Percentiles rank a stretch among this genome's conserved stretches.
phyloP scores from a whole-genome alignment of 1,140 invertebrate species.

The Scylla paramamosain region DNA sequence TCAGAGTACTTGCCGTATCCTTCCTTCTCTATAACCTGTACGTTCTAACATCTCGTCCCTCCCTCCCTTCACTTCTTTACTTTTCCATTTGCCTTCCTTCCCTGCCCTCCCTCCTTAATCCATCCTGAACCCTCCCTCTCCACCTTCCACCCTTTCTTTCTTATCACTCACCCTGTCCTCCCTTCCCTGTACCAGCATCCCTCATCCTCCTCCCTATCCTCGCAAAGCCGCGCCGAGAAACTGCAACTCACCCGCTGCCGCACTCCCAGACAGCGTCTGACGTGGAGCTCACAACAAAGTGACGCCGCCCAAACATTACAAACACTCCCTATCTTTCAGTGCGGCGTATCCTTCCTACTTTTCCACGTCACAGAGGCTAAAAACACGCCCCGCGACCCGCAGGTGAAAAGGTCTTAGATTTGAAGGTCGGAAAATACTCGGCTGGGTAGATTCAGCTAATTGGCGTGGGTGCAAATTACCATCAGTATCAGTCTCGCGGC shows the following conservation, averaged over 20 bases:
- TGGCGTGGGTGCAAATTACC: not conserved
- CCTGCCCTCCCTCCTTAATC: too few relatives aligned
- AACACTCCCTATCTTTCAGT: not conserved
- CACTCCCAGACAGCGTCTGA: not conserved
- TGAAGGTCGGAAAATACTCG: not conserved
- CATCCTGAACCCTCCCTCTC: too few relatives aligned
- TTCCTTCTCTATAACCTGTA: too few relatives aligned
- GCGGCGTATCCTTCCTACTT: not conserved
- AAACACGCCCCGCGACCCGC: not conserved
- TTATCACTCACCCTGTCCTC: not conserved
- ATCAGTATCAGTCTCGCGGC: not conserved
- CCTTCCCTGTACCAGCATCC: not conserved
- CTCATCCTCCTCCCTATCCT: not conserved
- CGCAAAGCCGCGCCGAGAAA: not conserved
- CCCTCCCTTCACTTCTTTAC: too few relatives aligned
- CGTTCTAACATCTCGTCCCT: too few relatives aligned
- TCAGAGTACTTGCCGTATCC: too few relatives aligned
- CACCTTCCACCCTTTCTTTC: not conserved
- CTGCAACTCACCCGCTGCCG: not conserved
- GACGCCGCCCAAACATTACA: not conserved
- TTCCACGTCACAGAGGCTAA: not conserved
- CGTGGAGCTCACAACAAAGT: not conserved
- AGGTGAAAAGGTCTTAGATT: not conserved
- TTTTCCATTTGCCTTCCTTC: too few relatives aligned
- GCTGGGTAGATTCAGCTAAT: not conserved